A percentile compares a stretch with the other conserved stretches of the same genome.
These are phyloP conservation scores for Eurytoma californica DNA, from an alignment of 2,888 invertebrate species.

Conservation along the genomic window DNA sequence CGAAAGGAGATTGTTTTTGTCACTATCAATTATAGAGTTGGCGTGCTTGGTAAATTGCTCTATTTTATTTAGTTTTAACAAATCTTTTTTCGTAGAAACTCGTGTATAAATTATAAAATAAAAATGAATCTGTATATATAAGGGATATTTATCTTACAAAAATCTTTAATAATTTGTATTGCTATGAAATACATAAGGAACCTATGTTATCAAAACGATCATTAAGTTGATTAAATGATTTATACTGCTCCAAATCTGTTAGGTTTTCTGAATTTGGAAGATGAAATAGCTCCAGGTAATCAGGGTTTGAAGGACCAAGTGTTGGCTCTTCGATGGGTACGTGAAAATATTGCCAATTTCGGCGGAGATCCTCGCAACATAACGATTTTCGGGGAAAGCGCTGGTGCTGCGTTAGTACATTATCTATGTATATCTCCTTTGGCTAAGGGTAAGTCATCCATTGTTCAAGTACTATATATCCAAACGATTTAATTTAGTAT, in stretches of 20 bases:
- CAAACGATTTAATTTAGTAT: no score
- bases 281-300: constrained; percentile 61
- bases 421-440: constrained; percentile 57
- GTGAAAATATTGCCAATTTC: constrained; percentile 60
- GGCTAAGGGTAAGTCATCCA: constrained; percentile 48
- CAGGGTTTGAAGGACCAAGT: constrained; percentile 64
- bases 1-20: constrained; percentile 66
- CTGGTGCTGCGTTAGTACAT: constrained; percentile 59
- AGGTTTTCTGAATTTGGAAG: constrained; percentile 58
- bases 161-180: no score
- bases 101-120: no score
- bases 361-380: constrained; percentile 62
- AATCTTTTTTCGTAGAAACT: no score
- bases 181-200: no score
- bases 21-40: constrained; percentile 67
- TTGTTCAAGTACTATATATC: no score
- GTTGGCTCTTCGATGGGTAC: constrained; percentile 61
- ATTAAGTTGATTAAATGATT: no score
- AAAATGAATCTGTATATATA: no score
- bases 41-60: constrained; percentile 59
- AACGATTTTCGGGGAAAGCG: constrained; percentile 64
- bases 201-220: no score
- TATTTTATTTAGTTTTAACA: no score
- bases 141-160: no score
- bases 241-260: no score